Base-by-base conservation (phyloP, 2,888 invertebrate genomes). In the Gasteruption jaculator region DNA sequence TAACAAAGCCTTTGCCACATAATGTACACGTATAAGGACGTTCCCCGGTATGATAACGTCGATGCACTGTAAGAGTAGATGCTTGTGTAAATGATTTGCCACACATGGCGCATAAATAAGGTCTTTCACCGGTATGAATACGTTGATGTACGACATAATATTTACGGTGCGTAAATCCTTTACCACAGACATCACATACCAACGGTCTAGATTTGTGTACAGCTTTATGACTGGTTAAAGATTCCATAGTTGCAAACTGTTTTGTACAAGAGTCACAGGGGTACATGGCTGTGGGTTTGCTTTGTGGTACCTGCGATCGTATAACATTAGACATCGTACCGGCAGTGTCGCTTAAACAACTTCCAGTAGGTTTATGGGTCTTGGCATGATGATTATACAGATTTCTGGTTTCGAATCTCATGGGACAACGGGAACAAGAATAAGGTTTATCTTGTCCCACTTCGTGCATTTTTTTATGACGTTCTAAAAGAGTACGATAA, bases 61-160 rank as follows among this genome's bases (percentile, higher is more conserved):
- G 63, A 50, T 71, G 71, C 2, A 71, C 68, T 24, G 65, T 70
- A 8, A 71, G 57, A 3, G 71, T 68, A 6, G 69, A 68, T 4
- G 67, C 68, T 46, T 71, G 71, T 4, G 71, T 71, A 30, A 71
- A 71, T 3, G 68, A 67, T 45, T 71, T 71, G 24, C 68, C 68
- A 40, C 71, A 71, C 65, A 70, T 68, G 12, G 73, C 71, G 48
- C 74, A 74, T 4, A 69, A 56, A 47, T 73, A 74, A 0, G 74
- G 74, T 24, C 73, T 63, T 44, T 73, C 73, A 5, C 74, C 74
- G 1, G 73, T 73, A 48, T 74, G 74, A 25, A 72, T 66, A 16
- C 71, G 59, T 43, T 69, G 70, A 56, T 71, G 71, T 4, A 71
- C 69, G 14, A 69, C 69, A 42, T 71, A 68, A 43, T 71, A 71